Conservation (phyloP, 53 echinoderm and acorn worm species). For the Holothuria leucospilota region DNA sequence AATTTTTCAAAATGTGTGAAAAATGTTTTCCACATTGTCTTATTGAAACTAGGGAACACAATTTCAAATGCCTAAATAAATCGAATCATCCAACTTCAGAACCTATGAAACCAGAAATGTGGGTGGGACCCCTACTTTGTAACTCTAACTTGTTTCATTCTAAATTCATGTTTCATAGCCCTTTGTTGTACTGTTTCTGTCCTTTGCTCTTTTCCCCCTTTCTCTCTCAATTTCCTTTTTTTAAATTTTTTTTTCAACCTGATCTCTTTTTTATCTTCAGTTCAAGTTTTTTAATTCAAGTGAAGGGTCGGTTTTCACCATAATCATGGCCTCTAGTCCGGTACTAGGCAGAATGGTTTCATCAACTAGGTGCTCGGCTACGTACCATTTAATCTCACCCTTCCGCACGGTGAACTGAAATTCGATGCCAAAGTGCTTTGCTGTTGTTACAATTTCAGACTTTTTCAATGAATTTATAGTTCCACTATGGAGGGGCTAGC, state of each 20-base stretch:
- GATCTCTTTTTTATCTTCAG: background rate
- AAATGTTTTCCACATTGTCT: background rate
- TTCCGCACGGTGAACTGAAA: no score
- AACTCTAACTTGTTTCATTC: background rate
- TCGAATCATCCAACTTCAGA: background rate
- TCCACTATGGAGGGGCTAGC: no score
- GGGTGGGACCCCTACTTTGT: background rate
- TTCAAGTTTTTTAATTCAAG: background rate
- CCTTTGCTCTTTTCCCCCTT: background rate
- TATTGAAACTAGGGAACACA: background rate
- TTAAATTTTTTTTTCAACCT: background rate
- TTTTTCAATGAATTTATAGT: no score
- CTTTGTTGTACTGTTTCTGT: background rate
- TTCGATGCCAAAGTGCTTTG: no score
- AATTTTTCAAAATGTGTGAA: no score
- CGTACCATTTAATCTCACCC: no score
- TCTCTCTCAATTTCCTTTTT: background rate
- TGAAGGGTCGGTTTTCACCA: background rate
- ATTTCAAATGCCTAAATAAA: background rate
- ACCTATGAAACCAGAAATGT: background rate
- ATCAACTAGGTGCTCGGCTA: no score
- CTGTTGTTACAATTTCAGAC: no score
- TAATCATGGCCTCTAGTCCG: background rate
- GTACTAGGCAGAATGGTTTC: background rate
- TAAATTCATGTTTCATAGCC: background rate